Evolutionary conservation across 2,797 vertebrate genomes (phyloP).

Genomic region (Babyrousa celebensis): DNA sequence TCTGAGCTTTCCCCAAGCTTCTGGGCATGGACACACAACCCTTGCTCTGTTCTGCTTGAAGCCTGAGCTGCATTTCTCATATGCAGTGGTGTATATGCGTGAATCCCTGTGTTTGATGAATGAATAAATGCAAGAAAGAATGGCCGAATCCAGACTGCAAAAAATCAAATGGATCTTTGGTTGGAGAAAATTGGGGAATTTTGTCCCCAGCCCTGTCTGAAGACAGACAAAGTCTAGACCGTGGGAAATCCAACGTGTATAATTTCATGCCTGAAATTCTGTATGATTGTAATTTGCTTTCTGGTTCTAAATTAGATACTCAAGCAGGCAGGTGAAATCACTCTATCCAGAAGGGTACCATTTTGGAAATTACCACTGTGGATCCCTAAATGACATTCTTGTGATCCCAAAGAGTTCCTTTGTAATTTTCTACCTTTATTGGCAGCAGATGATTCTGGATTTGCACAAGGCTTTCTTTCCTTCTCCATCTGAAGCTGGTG

Average conservation of each 20-base stretch:
- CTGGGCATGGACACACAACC: not conserved
- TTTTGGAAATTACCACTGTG: constrained; percentile 56
- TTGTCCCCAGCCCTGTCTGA: constrained; percentile 23
- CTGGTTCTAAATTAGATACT: constrained; percentile 66
- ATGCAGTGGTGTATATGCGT: not conserved
- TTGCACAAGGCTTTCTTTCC: constrained; percentile 18
- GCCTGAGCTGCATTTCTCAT: not conserved
- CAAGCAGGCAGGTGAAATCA: constrained; percentile 54
- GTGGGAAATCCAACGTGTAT: constrained; percentile 50
- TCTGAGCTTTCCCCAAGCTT: not conserved
- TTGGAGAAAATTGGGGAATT: not conserved
- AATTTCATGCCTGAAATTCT: constrained; percentile 43
- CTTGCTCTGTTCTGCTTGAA: not conserved
- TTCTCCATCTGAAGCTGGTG: not conserved
- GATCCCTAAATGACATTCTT: constrained; percentile 57
- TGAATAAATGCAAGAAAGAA: constrained; percentile 6
- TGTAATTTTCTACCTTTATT: constrained; percentile 68
- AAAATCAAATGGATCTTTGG: constrained; percentile 16
- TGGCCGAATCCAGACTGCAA: not conserved
- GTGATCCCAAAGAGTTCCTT: constrained; percentile 32
- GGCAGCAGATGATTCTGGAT: not conserved
- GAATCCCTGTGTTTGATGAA: not conserved
- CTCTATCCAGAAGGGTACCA: constrained; percentile 49
- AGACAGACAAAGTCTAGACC: constrained; percentile 39
- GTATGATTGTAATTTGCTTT: constrained; percentile 69